Evolutionary conservation across 1,140 invertebrate species (phyloP).

Genomic region (Drosophila athabasca): DNA sequence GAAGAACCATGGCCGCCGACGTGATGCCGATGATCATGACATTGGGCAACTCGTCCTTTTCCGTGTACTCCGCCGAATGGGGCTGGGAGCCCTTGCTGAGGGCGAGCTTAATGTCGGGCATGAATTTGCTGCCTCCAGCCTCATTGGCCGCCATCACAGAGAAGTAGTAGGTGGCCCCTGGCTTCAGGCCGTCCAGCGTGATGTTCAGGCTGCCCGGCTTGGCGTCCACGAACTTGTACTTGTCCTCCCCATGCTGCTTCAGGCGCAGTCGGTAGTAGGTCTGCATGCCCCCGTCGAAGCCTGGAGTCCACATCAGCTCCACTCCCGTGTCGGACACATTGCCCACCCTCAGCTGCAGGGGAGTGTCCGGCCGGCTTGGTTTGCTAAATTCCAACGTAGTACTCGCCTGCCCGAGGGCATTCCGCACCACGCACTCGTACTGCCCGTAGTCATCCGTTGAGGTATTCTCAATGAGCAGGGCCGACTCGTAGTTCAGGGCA

Average conservation of each 20-base stretch:
- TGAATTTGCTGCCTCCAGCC: conserved; percentile 92
- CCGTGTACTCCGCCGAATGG: conserved; percentile 87
- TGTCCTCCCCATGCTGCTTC: conserved; percentile 83
- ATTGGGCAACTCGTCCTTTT: conserved; percentile 88
- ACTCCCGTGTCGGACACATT: conserved; percentile 94
- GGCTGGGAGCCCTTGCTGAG: conserved; percentile 83
- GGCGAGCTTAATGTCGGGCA: conserved; percentile 91
- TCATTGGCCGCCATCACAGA: conserved; percentile 94
- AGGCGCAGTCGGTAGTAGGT: conserved; percentile 92
- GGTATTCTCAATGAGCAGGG: conserved; percentile 91
- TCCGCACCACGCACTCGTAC: conserved; percentile 95
- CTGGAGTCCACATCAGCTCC: conserved; percentile 93
- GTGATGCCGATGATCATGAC: conserved; percentile 92
- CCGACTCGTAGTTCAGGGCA: conserved; percentile 89
- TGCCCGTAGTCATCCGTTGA: conserved; percentile 92
- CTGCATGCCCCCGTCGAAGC: conserved; percentile 95
- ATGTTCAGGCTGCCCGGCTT: conserved; percentile 88
- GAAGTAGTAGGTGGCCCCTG: conserved; percentile 94
- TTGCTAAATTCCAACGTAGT: conserved; percentile 91
- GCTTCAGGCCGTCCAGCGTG: conserved; percentile 88
- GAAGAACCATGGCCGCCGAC: conserved; percentile 89
- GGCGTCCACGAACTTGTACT: conserved; percentile 91
- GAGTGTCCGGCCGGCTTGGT: conserved; percentile 93
- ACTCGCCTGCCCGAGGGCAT: conserved; percentile 92
- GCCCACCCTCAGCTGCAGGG: conserved; percentile 88